phyloP scores from a whole-genome alignment of 2,888 invertebrate genomes.

The Sphaerophoria taeniata region DNA sequence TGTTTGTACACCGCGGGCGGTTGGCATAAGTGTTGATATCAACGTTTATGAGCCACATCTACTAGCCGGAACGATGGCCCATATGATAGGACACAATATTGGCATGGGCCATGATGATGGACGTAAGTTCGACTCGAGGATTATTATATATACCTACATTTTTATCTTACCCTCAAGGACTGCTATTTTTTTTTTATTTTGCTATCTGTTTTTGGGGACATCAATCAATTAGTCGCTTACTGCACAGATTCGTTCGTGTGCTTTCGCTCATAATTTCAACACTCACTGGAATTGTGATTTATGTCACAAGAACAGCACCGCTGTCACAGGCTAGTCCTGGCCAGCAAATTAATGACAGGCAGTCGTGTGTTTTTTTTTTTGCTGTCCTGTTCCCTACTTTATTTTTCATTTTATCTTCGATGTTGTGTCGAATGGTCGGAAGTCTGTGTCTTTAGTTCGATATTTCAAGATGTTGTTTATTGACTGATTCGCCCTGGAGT shows the following conservation, averaged over 20 bases:
- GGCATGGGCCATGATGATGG: constrained; percentile 98
- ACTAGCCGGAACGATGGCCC: constrained; percentile 97
- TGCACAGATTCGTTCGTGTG: constrained; percentile 46
- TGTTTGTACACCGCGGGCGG: constrained; percentile 95
- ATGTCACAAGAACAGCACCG: constrained; percentile 38
- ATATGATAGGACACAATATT: constrained; percentile 99
- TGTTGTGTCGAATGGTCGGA: neutral
- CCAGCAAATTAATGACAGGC: constrained; percentile 59
- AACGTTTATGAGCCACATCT: constrained; percentile 97
- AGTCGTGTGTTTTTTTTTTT: constrained; percentile 23
- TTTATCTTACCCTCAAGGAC: constrained; percentile 25
- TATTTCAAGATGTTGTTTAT: constrained; percentile 61
- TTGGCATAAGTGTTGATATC: constrained; percentile 96
- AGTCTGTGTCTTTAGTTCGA: constrained; percentile 13
- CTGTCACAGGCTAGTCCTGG: constrained; percentile 5
- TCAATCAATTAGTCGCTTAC: constrained; percentile 69
- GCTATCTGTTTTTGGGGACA: constrained; percentile 35
- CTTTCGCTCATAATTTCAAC: constrained; percentile 24
- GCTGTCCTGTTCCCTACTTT: neutral
- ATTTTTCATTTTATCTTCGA: too few species aligned
- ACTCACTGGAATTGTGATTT: constrained; percentile 50
- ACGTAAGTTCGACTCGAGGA: constrained; percentile 85
- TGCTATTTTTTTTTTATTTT: neutral
- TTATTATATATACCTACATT: too few species aligned
- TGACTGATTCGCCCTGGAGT: constrained; percentile 56